These are phyloP conservation scores for Callorhinus ursinus DNA, from an alignment of 2,113 vertebrate species.

Conservation along the genomic window DNA sequence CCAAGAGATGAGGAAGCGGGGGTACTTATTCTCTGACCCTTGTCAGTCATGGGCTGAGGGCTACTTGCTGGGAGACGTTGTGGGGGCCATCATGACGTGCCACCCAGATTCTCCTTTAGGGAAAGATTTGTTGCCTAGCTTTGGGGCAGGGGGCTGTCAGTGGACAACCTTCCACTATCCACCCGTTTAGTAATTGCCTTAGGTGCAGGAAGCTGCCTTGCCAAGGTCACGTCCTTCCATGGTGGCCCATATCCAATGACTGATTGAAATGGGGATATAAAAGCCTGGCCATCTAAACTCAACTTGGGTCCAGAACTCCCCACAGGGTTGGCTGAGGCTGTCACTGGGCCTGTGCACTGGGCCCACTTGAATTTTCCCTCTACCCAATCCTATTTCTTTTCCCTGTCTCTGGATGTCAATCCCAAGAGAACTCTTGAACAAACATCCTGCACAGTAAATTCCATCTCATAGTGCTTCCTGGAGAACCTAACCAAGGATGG, in stretches of 20 bases:
- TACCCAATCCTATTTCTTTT: not conserved
- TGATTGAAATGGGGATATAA: not conserved
- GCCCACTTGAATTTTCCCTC: not conserved
- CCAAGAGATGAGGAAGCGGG: not conserved
- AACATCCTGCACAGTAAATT: not conserved
- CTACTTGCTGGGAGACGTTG: not conserved
- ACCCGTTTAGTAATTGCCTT: not conserved
- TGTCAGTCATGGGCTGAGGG: not conserved
- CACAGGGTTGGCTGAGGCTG: not conserved
- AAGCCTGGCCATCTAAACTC: not conserved
- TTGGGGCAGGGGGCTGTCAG: not conserved
- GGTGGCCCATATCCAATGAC: not conserved
- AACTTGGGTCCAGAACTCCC: not conserved
- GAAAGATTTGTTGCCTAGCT: not conserved
- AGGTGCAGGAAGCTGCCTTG: not conserved
- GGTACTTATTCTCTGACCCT: not conserved
- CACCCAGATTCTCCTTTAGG: not conserved
- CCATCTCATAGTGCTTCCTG: not conserved
- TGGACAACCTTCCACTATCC: not conserved
- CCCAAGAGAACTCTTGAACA: not conserved
- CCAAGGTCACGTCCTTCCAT: not conserved
- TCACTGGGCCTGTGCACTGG: not conserved
- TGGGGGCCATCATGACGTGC: not conserved
- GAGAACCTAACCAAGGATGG: not conserved
- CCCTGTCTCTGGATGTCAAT: not conserved